These are phyloP conservation scores for Ctenosaura bakeri DNA, from an alignment of 2,797 vertebrate species.

Conservation along the genomic window DNA sequence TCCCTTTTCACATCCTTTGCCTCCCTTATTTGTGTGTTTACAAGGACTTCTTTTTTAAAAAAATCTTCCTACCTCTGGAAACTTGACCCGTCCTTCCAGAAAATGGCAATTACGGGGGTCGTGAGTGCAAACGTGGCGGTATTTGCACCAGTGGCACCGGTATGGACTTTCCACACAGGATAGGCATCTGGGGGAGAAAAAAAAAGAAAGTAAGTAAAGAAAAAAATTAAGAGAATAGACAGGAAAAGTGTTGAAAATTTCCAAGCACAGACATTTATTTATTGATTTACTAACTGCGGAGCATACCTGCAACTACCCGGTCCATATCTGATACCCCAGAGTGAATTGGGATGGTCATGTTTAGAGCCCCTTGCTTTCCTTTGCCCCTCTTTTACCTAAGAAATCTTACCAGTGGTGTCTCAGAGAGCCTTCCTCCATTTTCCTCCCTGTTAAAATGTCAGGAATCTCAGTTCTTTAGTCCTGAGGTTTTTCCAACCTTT, in stretches of 20 bases:
- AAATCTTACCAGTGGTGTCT: too few relatives aligned
- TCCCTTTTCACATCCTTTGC: not conserved
- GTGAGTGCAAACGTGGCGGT: slow-evolving; percentile 95
- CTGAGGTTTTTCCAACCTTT: slow-evolving; percentile 16
- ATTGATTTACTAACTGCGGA: too few relatives aligned
- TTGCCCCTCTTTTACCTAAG: too few relatives aligned
- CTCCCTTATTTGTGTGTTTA: not conserved
- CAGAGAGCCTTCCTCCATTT: not conserved
- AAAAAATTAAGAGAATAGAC: not conserved
- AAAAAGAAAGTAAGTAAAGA: slow-evolving; percentile 10
- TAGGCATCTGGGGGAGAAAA: slow-evolving; percentile 85
- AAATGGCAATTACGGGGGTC: slow-evolving; percentile 97
- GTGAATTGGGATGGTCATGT: too few relatives aligned
- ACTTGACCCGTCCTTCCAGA: slow-evolving; percentile 94
- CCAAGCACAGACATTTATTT: not conserved
- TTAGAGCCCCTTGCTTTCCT: too few relatives aligned
- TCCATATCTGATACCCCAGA: too few relatives aligned
- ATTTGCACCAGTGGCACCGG: slow-evolving; percentile 99
- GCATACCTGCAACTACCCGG: too few relatives aligned
- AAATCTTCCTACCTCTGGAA: slow-evolving; percentile 88
- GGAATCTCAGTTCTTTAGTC: not conserved
- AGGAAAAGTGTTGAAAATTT: too few relatives aligned
- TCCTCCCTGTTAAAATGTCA: not conserved
- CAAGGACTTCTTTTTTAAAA: fast-evolving
- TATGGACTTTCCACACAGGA: slow-evolving; percentile 97